phyloP scores from a whole-genome alignment of 2,797 vertebrate genomes.

The Mastacembelus armatus region DNA sequence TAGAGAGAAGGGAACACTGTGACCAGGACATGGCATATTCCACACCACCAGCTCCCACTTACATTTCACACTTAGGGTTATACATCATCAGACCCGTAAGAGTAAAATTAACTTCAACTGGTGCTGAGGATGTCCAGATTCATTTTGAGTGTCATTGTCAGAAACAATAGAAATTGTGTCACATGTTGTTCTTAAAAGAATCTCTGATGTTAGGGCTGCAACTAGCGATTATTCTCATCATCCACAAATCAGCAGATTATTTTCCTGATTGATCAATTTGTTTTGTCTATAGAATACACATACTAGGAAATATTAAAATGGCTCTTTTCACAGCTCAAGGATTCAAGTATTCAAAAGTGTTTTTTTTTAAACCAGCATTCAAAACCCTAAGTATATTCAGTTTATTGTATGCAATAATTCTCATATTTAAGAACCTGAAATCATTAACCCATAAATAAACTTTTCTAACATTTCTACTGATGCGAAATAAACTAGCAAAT shows the following conservation, averaged over 20 bases:
- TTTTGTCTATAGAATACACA: too few species aligned
- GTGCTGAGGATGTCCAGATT: slow-evolving; percentile 32
- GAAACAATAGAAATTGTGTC: slow-evolving; percentile 11
- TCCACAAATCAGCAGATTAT: background rate
- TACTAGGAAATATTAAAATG: background rate
- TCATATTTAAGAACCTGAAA: background rate
- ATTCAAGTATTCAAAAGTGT: too few species aligned
- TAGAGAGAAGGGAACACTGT: slow-evolving; percentile 78
- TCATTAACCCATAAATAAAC: too few species aligned
- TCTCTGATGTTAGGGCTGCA: background rate
- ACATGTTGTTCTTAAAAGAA: background rate
- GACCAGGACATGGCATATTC: slow-evolving; percentile 78
- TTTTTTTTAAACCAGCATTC: background rate
- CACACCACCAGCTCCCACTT: slow-evolving; percentile 75
- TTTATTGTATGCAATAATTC: background rate
- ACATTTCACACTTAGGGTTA: slow-evolving; percentile 64
- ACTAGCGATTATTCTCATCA: background rate
- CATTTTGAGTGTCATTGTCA: slow-evolving; percentile 4
- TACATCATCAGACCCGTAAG: slow-evolving; percentile 60
- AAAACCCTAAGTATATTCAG: background rate
- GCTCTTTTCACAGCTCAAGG: background rate
- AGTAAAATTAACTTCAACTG: slow-evolving; percentile 62
- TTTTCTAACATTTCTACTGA: too few species aligned
- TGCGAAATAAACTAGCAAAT: too few species aligned
- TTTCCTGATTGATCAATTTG: too few species aligned